These are phyloP conservation scores for Aphrophora alni DNA, from an alignment of 2,888 invertebrate species.

Conservation along the genomic window DNA sequence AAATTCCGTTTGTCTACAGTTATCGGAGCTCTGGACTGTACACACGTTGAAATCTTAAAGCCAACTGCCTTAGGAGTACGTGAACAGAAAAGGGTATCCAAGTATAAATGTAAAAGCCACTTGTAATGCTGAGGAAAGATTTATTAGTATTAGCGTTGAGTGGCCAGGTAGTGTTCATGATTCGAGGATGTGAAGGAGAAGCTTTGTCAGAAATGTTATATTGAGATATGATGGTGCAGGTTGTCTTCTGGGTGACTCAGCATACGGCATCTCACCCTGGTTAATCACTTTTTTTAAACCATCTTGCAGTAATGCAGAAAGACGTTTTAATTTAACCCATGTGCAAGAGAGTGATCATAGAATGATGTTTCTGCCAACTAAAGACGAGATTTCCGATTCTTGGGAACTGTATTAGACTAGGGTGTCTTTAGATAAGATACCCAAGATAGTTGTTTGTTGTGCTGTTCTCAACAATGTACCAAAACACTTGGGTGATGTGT, in stretches of 20 bases:
- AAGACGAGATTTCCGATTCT: slow-evolving; percentile 18
- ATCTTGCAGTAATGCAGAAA: neutral
- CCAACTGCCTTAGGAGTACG: neutral
- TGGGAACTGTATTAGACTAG: slow-evolving; percentile 14
- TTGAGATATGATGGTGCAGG: slow-evolving; percentile 12
- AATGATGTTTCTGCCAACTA: slow-evolving; percentile 9
- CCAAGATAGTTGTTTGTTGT: slow-evolving; percentile 14
- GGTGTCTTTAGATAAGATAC: slow-evolving; percentile 14
- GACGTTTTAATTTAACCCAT: slow-evolving; percentile 21
- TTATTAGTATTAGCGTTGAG: neutral
- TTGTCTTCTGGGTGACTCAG: slow-evolving; percentile 21
- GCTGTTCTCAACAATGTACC: neutral
- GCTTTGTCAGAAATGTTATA: neutral
- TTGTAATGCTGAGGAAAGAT: neutral
- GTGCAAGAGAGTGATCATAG: slow-evolving; percentile 16
- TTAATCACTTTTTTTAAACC: slow-evolving; percentile 14
- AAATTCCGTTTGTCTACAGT: neutral
- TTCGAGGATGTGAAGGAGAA: slow-evolving; percentile 6
- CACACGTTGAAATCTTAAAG: neutral
- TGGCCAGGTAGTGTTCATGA: slow-evolving; percentile 24
- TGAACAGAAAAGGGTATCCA: neutral
- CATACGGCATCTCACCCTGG: slow-evolving; percentile 27
- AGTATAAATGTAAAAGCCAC: neutral
- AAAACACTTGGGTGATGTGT: too few relatives aligned
- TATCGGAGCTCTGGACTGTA: neutral